Evolutionary conservation across 1,140 invertebrate species (phyloP).

Genomic region (Epicauta chinensis): DNA sequence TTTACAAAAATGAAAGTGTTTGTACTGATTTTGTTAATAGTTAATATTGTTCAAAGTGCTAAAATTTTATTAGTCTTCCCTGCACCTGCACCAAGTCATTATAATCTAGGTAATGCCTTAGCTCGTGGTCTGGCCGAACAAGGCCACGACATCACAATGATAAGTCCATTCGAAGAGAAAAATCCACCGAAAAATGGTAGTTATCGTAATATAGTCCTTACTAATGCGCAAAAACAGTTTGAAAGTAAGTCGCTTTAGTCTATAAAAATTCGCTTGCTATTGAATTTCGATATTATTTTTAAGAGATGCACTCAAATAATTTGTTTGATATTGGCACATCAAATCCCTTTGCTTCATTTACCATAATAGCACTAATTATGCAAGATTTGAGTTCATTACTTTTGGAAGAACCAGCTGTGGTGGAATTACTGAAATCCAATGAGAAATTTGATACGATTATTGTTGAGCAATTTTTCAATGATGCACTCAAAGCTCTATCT

Average conservation of each 20-base stretch:
- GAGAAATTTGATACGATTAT: constrained; percentile 47
- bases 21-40: not conserved
- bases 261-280: not conserved
- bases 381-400: not conserved
- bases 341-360: not conserved
- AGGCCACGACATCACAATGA: constrained; percentile 63
- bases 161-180: constrained; percentile 53
- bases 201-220: constrained; percentile 20
- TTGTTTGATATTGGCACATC: constrained; percentile 5
- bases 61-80: constrained; percentile 59
- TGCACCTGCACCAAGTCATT: constrained; percentile 61
- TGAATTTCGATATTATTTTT: not conserved
- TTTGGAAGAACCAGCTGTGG: constrained; percentile 19
- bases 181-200: constrained; percentile 37
- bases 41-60: constrained; percentile 9
- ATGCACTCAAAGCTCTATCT: constrained; percentile 41
- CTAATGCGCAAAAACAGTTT: not conserved
- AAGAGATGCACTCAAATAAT: not conserved
- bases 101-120: constrained; percentile 56
- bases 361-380: not conserved
- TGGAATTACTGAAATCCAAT: constrained; percentile 22
- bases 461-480: constrained; percentile 44
- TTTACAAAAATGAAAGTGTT: not conserved
- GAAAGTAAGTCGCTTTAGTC: constrained; percentile 2
- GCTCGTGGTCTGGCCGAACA: constrained; percentile 54